These are phyloP conservation scores for Bilobella aurantiaca DNA, from an alignment of 1,140 invertebrate species.

Conservation along the genomic window DNA sequence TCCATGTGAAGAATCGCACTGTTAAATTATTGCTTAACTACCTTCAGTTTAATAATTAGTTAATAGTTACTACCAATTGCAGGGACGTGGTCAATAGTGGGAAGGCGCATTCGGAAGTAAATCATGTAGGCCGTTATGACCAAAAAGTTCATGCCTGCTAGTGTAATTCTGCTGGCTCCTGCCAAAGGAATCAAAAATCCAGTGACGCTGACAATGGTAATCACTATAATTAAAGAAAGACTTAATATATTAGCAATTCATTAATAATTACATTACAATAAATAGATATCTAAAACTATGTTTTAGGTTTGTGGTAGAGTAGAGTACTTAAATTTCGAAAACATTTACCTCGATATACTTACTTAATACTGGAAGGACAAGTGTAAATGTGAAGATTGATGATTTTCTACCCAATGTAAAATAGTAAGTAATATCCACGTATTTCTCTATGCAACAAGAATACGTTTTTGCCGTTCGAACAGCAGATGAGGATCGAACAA, in stretches of 20 bases:
- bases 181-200: conserved; percentile 22
- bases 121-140: conserved; percentile 20
- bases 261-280: background rate
- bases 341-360: no score
- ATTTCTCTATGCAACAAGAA: conserved; percentile 27
- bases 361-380: conserved; percentile 26
- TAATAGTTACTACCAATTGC: conserved; percentile 31
- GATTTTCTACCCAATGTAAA: conserved; percentile 24
- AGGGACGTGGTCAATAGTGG: conserved; percentile 27
- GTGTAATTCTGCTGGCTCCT: conserved; percentile 14
- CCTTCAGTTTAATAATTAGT: no score
- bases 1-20: conserved; percentile 30
- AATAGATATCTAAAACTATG: no score
- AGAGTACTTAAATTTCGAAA: no score
- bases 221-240: conserved; percentile 20
- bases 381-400: conserved; percentile 23
- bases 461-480: conserved; percentile 17
- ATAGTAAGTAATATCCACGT: conserved; percentile 24
- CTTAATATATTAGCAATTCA: background rate
- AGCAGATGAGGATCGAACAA: conserved; percentile 12
- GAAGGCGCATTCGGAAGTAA: conserved; percentile 26
- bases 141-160: conserved; percentile 26
- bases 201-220: conserved; percentile 21
- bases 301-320: no score
- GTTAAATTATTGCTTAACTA: no score